Conservation (phyloP, 2,113 vertebrate species). For the Hystrix cristata region DNA sequence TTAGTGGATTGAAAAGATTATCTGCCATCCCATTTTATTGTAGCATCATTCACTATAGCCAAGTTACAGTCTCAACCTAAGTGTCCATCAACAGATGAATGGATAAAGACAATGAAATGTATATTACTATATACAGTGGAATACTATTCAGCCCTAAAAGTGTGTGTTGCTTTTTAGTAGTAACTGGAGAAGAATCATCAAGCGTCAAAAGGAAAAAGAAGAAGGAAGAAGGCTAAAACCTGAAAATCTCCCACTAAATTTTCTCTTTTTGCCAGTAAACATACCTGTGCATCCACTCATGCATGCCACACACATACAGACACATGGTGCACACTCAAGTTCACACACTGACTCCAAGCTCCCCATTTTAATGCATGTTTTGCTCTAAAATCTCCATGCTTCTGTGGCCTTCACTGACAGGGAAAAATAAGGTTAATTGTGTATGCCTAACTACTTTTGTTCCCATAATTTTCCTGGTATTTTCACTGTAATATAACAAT, state of each 20-base stretch:
- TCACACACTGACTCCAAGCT: not conserved
- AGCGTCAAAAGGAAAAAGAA: not conserved
- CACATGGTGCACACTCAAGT: not conserved
- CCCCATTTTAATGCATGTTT: not conserved
- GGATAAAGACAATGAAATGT: not conserved
- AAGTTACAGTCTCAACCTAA: not conserved
- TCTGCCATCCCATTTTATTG: not conserved
- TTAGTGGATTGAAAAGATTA: not conserved
- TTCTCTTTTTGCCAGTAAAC: not conserved
- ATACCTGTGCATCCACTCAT: no score
- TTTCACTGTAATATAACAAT: conserved; percentile 6
- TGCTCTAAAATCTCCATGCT: not conserved
- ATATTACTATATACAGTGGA: not conserved
- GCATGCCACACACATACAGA: not conserved
- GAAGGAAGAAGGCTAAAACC: not conserved
- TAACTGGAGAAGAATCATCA: not conserved
- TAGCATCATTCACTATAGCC: not conserved
- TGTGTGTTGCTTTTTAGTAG: not conserved
- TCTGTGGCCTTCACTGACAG: conserved; percentile 6
- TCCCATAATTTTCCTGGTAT: conserved; percentile 2
- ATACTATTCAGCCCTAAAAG: not conserved
- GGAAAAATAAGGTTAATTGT: conserved; percentile 18
- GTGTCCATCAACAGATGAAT: not conserved
- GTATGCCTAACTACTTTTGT: not conserved
- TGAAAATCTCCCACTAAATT: not conserved